Percentiles rank a stretch among this genome's conserved stretches.
These are phyloP conservation scores for Melieria picta DNA, from an alignment of 2,888 invertebrate genomes.

Conservation along the genomic window DNA sequence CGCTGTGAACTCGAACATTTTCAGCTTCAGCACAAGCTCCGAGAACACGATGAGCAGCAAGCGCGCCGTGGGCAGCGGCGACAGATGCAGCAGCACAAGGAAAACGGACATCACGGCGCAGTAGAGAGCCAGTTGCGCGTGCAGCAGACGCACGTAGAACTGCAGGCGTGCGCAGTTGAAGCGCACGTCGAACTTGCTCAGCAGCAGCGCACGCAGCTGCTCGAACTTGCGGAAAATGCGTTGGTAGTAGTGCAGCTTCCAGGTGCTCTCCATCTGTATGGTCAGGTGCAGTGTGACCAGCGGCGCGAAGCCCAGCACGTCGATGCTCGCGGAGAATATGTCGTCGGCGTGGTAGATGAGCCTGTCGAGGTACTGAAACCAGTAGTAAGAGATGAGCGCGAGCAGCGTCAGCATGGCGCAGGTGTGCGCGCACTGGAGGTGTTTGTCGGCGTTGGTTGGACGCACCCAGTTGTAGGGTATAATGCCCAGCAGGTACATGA, in stretches of 20 bases:
- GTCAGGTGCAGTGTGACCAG: neutral
- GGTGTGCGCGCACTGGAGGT: no score
- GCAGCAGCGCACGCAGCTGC: constrained; percentile 11
- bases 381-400: neutral
- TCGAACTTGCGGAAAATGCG: constrained; percentile 23
- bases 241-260: neutral
- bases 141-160: neutral
- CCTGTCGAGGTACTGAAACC: neutral
- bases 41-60: constrained; percentile 44
- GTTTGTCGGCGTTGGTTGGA: no score
- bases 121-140: constrained; percentile 2
- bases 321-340: neutral
- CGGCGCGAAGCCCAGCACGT: neutral
- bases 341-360: neutral
- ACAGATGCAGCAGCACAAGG: neutral
- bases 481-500: no score
- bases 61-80: constrained; percentile 33
- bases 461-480: no score
- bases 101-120: constrained; percentile 24
- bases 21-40: constrained; percentile 48
- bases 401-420: neutral
- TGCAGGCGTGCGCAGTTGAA: constrained; percentile 3
- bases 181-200: constrained; percentile 7
- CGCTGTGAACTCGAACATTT: constrained; percentile 50
- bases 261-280: neutral